Evolutionary conservation across 2,113 vertebrate genomes (phyloP).

Genomic region (Turnix velox): DNA sequence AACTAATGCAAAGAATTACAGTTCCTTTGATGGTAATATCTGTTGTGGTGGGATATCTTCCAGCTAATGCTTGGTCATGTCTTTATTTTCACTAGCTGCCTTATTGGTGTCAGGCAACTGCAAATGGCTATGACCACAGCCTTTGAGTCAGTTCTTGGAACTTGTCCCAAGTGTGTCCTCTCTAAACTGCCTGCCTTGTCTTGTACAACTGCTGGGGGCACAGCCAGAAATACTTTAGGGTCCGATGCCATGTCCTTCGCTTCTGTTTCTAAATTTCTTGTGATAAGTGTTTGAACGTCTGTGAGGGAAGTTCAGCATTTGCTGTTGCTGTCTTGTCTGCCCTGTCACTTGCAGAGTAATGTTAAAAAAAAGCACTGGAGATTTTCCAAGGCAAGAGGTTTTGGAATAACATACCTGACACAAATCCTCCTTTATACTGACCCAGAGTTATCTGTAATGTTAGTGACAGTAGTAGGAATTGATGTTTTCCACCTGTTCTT

Average conservation of each 20-base stretch:
- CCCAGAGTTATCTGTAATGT: background rate
- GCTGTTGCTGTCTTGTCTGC: background rate
- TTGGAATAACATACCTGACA: background rate
- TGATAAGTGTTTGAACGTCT: background rate
- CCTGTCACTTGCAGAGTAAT: background rate
- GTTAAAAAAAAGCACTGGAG: background rate
- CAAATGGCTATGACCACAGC: background rate
- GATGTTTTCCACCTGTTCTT: background rate
- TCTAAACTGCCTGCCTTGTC: background rate
- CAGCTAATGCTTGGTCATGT: background rate
- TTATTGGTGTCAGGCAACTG: background rate
- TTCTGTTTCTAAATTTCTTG: background rate
- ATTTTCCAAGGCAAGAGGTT: background rate
- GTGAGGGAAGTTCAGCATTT: background rate
- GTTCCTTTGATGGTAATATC: background rate
- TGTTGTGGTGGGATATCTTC: background rate
- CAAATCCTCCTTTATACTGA: background rate
- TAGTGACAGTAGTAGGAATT: background rate
- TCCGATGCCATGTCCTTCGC: background rate
- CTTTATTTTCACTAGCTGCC: background rate
- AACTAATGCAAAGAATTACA: background rate
- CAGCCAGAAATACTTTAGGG: background rate
- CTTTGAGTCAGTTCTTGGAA: background rate
- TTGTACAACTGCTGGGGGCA: too few relatives aligned
- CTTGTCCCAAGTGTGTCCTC: fast-evolving